Base-by-base conservation (phyloP, 1,140 invertebrate species). In the Delia radicum region DNA sequence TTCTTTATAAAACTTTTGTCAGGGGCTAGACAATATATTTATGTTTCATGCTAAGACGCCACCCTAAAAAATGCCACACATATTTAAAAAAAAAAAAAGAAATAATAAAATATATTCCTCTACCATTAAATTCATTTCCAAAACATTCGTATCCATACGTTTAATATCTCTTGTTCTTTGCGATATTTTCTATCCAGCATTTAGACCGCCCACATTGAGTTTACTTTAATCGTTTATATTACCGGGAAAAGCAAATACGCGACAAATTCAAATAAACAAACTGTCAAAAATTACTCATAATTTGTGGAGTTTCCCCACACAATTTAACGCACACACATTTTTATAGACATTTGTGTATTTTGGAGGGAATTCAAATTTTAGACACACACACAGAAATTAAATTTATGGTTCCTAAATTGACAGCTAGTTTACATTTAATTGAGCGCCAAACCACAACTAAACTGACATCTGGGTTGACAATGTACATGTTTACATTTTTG, bases 231-330 rank as follows among this genome's bases (percentile, higher is more conserved):
- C 65, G 65, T 69, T 69, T 69, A 69, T 69, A 37, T 37, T 69
- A 76, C 71, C 75, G 71, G 67, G 69, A 31, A 76, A 55, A 63
- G 63, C 24, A 73, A 55, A 73, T 73, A 76, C 71, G 75, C 75
- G 75, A 76, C 75, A 76, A 76, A 76, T 73, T 76, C 61, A 76
- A 76, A 76, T 76, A 76, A 76, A 76, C 75, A 76, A 76, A 61
- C 75, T 76, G 75, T 76, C 75, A 76, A 76, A 76, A 76, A 76
- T 76, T 65, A 76, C 75, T 76, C 75, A 76, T 73, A 76, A 76
- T 69, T 33, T 31, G 21, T 69, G 65, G 65, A 69, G 65, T 69
- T 69, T 69, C 65, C 65, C 65, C 65, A 55, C 48, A 21, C n/a
- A 24, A 69, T 24, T 3, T 42, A 15, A 42, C n/a, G 37, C 37